Base-by-base conservation (phyloP, 2,888 invertebrate species). In the Blastobasis adustella region DNA sequence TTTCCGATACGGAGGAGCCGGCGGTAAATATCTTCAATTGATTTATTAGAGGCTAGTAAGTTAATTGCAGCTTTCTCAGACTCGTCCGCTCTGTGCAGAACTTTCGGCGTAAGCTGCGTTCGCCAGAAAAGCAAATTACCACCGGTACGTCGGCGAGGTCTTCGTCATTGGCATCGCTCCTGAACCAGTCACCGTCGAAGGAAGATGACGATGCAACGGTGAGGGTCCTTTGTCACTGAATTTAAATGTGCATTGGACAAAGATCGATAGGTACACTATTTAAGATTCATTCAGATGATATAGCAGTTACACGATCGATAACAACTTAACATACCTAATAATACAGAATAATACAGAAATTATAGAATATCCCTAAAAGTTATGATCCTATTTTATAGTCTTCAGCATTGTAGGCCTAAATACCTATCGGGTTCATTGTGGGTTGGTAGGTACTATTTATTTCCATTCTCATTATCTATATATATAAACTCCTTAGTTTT, bases 41-140 rank as follows among this genome's bases (percentile, higher is more conserved):
- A 40, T 40, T 6, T 40, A 8, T 40, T 40, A 40, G 40, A 40
- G 4, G 9, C 40, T 9, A 4, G 40, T 40, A 40, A 40, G 40
- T 9, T 1, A 40, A 8, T 6, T 9, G 7, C 7, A 6, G 40
- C 40, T 9, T 40, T 40, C 2, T 40, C 1, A 40, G 6, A 8
- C 40, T 40, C 9, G 9, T 40, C 9, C 9, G 40, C 54, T 60
- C 55, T 36, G 45, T 68, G 53, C 71, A 93, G 93, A 92, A 93
- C 66, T 93, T 93, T 68, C 90, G 90, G 63, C 90, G 91, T 66
- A 89, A 90, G 46, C 70, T 93, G 55, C 86, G 87, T 41, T 86
- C 91, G 36, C 89, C 91, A 0, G 91, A 91, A 59, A 87, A 82
- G 59, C 80, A 80, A 60, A 67, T 73, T 10, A 83, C 61, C 64